Conservation (phyloP, 2,797 vertebrate genomes). For the Pogoniulus pusillus region DNA sequence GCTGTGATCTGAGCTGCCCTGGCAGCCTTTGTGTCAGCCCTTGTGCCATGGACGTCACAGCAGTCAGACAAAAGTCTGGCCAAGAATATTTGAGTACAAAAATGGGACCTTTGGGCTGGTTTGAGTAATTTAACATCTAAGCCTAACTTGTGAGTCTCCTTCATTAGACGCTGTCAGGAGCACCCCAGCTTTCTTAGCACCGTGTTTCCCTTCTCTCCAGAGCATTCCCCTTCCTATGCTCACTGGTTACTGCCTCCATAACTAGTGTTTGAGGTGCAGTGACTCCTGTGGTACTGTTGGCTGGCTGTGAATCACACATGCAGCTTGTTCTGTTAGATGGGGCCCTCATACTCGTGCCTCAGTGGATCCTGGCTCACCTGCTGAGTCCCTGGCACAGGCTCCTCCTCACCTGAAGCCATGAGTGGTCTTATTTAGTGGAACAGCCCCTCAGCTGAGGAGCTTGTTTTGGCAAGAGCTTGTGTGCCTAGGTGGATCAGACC, state of each 20-base stretch:
- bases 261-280: not conserved
- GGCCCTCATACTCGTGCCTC: not conserved
- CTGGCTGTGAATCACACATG: not conserved
- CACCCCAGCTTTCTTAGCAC: not conserved
- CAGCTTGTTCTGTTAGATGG: not conserved
- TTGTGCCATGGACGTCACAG: not conserved
- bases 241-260: not conserved
- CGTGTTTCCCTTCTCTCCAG: not conserved
- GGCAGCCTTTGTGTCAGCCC: not conserved
- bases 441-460: not conserved
- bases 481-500: not conserved
- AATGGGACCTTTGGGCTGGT: not conserved
- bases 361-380: fast-evolving
- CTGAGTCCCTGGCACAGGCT: not conserved
- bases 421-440: not conserved
- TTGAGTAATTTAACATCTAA: not conserved
- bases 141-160: not conserved
- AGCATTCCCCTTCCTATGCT: not conserved
- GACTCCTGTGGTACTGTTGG: not conserved
- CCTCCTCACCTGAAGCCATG: not conserved
- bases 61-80: not conserved
- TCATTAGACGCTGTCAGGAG: not conserved
- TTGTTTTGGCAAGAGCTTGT: not conserved
- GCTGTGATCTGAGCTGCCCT: not conserved
- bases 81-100: not conserved